Evolutionary conservation across 2,797 vertebrate species (phyloP).

Genomic region (Hipposideros larvatus): DNA sequence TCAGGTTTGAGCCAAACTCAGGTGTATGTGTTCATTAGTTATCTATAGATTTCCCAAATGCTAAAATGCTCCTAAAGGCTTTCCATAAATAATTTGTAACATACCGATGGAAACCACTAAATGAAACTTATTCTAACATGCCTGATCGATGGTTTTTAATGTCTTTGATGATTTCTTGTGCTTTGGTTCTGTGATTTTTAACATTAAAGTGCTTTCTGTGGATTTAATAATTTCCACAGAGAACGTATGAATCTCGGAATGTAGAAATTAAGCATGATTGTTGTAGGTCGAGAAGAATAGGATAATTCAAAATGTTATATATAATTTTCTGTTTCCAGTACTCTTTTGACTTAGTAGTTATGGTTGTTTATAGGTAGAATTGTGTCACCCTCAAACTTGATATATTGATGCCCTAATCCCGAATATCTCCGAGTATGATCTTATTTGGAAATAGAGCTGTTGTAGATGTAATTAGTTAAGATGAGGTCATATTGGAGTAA

Average conservation of each 20-base stretch:
- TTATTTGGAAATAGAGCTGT: not conserved
- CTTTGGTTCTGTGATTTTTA: not conserved
- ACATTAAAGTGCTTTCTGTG: not conserved
- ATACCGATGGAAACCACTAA: not conserved
- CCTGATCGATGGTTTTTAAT: not conserved
- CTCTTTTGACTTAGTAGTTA: slow-evolving; percentile 1
- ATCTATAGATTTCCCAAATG: not conserved
- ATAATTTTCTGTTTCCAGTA: slow-evolving; percentile 13
- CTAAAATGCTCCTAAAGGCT: not conserved
- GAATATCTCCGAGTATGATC: not conserved
- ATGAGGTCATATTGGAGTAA: not conserved
- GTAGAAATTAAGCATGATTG: not conserved
- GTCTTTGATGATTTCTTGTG: not conserved
- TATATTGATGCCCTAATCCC: not conserved
- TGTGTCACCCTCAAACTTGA: not conserved
- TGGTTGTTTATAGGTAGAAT: not conserved
- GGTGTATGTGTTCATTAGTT: not conserved
- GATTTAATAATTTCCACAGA: slow-evolving; percentile 25
- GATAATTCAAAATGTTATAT: not conserved
- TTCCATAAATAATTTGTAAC: not conserved
- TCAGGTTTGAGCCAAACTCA: not conserved
- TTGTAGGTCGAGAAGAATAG: not conserved
- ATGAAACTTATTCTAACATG: not conserved
- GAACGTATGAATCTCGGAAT: not conserved
- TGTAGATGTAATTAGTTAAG: not conserved